These are phyloP conservation scores for Cololabis saira DNA, from an alignment of 2,113 vertebrate species.

Conservation along the genomic window DNA sequence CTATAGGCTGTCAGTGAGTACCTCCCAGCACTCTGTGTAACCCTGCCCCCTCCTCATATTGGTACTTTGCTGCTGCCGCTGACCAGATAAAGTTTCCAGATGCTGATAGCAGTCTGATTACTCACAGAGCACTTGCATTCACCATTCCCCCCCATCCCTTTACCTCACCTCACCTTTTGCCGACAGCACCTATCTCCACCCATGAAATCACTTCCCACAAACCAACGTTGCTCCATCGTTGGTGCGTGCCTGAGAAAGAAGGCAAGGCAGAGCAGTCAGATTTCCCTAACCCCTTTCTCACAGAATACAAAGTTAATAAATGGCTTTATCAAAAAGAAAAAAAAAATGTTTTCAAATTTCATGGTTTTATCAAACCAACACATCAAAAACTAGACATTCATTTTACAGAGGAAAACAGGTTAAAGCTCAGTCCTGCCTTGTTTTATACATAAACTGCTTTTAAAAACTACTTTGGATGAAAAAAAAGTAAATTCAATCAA, in stretches of 20 bases:
- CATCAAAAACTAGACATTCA: no score
- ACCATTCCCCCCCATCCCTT: conserved; percentile 37
- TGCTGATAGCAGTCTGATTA: conserved; percentile 67
- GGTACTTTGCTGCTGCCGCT: conserved; percentile 53
- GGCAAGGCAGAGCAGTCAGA: conserved; percentile 5
- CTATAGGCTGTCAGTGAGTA: conserved; percentile 99
- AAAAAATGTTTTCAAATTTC: no score
- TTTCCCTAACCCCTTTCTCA: no score
- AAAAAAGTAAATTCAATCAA: neutral
- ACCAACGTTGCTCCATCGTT: conserved; percentile 45
- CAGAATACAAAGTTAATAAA: neutral
- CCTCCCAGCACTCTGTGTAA: conserved; percentile 68
- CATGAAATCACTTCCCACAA: conserved; percentile 46
- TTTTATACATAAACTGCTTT: no score
- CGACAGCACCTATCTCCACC: conserved; percentile 44
- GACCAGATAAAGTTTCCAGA: conserved; percentile 42
- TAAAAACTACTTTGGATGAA: neutral
- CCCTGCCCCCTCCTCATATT: conserved; percentile 45
- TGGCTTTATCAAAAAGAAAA: no score
- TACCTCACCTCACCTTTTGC: conserved; percentile 48
- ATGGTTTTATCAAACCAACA: no score
- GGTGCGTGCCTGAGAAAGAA: conserved; percentile 61
- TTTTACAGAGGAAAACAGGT: no score
- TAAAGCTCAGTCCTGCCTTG: no score
- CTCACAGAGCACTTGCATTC: conserved; percentile 81